Evolutionary conservation across 2,888 invertebrate species (phyloP).

Genomic region (Apamea crenata): DNA sequence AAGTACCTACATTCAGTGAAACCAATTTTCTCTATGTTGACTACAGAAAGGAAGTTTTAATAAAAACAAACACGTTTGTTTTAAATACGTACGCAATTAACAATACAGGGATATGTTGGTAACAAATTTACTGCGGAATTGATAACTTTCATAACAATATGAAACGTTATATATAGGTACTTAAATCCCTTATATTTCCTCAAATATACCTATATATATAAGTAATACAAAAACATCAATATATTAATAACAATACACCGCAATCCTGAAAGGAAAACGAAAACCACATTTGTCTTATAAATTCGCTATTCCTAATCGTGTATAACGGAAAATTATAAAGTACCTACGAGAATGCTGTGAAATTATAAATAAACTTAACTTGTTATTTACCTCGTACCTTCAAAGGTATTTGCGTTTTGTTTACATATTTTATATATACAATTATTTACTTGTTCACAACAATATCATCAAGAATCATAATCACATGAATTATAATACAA

Average conservation of each 20-base stretch:
- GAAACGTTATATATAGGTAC: neutral
- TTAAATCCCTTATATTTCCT: conserved; percentile 18
- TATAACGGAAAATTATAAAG: neutral
- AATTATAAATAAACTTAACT: conserved; percentile 4
- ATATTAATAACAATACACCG: neutral
- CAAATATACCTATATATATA: neutral
- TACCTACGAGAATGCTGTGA: neutral
- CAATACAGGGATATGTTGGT: neutral
- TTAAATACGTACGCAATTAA: neutral
- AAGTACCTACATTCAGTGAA: neutral
- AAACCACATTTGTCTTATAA: conserved; percentile 30
- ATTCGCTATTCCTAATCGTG: neutral
- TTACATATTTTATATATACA: neutral
- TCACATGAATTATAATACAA: neutral
- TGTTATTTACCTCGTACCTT: conserved; percentile 2
- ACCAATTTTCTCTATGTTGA: neutral
- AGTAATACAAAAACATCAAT: conserved; percentile 2
- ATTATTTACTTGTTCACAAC: neutral
- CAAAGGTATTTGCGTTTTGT: neutral
- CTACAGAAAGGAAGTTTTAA: neutral
- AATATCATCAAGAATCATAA: neutral
- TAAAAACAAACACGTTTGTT: neutral
- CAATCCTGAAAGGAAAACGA: conserved; percentile 20
- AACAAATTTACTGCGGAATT: conserved; percentile 10
- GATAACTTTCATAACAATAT: neutral